phyloP scores from a whole-genome alignment of 1,140 invertebrate species.

The Chlorops oryzae region DNA sequence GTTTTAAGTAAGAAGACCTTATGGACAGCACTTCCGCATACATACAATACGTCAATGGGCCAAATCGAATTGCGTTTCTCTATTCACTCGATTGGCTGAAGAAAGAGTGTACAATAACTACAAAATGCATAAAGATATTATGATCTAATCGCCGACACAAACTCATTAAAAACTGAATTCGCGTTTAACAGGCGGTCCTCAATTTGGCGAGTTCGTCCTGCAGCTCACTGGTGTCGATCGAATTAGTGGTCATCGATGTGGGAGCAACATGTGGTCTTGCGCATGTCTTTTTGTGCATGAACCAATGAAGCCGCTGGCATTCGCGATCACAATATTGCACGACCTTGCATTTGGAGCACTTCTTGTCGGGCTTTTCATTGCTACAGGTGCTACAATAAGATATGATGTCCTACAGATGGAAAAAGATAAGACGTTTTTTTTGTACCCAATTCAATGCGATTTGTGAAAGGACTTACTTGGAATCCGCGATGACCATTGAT shows the following conservation, averaged over 20 bases:
- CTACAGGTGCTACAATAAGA: conserved; percentile 81
- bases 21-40: no score
- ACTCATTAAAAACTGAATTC: neutral
- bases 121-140: no score
- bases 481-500: conserved; percentile 84
- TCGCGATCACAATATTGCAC: conserved; percentile 89
- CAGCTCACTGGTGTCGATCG: conserved; percentile 34
- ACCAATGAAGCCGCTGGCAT: conserved; percentile 95
- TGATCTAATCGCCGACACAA: no score
- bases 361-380: conserved; percentile 80
- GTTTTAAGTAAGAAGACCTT: no score
- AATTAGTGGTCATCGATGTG: conserved; percentile 27
- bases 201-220: conserved; percentile 36
- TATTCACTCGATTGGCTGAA: no score
- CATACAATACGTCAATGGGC: no score
- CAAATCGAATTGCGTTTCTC: no score
- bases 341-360: conserved; percentile 92
- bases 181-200: conserved; percentile 19
- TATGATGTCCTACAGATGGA: conserved; percentile 53
- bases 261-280: conserved; percentile 54
- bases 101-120: no score
- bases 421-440: no score
- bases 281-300: conserved; percentile 87
- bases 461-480: conserved; percentile 47
- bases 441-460: no score